These are phyloP conservation scores for Drosophila kurseongensis DNA, from an alignment of 1,140 invertebrate genomes.

Conservation along the genomic window DNA sequence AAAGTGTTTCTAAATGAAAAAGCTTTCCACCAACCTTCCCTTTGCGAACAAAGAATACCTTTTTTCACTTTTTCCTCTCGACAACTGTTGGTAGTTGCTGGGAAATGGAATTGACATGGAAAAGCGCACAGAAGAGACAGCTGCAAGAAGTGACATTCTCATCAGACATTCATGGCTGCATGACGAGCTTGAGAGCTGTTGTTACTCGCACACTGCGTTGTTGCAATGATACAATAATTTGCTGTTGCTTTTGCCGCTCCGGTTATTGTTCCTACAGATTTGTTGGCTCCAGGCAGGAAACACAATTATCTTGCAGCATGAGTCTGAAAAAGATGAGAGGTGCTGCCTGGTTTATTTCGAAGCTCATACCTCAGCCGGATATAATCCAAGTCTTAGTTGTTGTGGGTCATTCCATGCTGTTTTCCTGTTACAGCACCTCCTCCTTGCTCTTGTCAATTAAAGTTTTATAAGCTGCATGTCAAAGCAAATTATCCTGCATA, in stretches of 20 bases:
- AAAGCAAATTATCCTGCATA: slow-evolving; percentile 67
- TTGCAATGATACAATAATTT: slow-evolving; percentile 43
- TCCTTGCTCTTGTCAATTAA: slow-evolving; percentile 60
- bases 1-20: background rate
- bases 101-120: slow-evolving; percentile 4
- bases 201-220: slow-evolving; percentile 15
- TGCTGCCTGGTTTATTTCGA: slow-evolving; percentile 15
- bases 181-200: slow-evolving; percentile 24
- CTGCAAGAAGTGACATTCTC: slow-evolving; percentile 54
- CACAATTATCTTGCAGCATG: slow-evolving; percentile 38
- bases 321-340: slow-evolving; percentile 30
- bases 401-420: slow-evolving; percentile 2
- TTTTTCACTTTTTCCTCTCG: slow-evolving; percentile 30
- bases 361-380: slow-evolving; percentile 10
- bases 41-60: background rate
- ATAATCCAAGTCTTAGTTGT: slow-evolving; percentile 21
- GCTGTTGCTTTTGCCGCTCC: slow-evolving; percentile 12
- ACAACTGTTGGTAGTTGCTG: slow-evolving; percentile 33
- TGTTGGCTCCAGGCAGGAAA: slow-evolving; percentile 29
- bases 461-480: slow-evolving; percentile 73
- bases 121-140: background rate
- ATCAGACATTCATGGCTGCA: slow-evolving; percentile 61
- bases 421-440: slow-evolving; percentile 2
- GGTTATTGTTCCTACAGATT: slow-evolving; percentile 31
- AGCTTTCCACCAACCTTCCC: background rate